Base-by-base conservation (phyloP, 2,888 invertebrate genomes). In the Hermodice carunculata region DNA sequence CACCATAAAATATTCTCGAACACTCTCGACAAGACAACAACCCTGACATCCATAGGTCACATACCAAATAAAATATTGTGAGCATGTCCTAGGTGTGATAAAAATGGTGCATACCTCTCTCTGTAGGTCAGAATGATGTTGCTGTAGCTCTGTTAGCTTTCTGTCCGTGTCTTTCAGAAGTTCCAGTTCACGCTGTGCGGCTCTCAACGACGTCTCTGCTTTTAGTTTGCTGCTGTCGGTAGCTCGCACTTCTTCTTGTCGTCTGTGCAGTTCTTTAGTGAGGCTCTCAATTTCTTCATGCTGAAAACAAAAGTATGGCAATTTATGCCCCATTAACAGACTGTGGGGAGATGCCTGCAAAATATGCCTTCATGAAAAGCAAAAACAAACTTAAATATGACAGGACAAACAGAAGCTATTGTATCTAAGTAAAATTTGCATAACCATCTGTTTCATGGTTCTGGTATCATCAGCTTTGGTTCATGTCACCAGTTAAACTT, bases 81-180 rank as follows among this genome's bases (percentile, higher is more conserved):
- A n/a, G n/a, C n/a, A 37, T 37, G 40, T 37, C 17, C 42, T 54
- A 6, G 6, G 17, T 42, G n/a, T n/a, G 17, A 2, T 46, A 46
- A 56, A 14, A 22, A 17, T 22, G 24, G n/a, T 17, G n/a, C 56
- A 62, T 62, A 81, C 81, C 80, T 80, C 76, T 71, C 72, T 70
- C 56, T 74, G 71, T 0, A 80, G 72, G 1, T 69, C 70, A 61
- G 77, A 73, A 57, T 80, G 75, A 40, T 78, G 75, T 49, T 75
- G 74, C 57, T 77, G 76, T 6, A 80, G 65, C 17, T 73, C 69
- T 42, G 73, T 71, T 49, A 79, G 70, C 34, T 78, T 75, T 56
- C 71, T 69, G 46, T 79, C 78, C 5, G 74, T 69, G 14, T 70
- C 67, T 54, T 78, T 76, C 37, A 80, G 65, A 8, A 75, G 69